Evolutionary conservation across 2,888 invertebrate genomes (phyloP).

Genomic region (Aphodius granarius): DNA sequence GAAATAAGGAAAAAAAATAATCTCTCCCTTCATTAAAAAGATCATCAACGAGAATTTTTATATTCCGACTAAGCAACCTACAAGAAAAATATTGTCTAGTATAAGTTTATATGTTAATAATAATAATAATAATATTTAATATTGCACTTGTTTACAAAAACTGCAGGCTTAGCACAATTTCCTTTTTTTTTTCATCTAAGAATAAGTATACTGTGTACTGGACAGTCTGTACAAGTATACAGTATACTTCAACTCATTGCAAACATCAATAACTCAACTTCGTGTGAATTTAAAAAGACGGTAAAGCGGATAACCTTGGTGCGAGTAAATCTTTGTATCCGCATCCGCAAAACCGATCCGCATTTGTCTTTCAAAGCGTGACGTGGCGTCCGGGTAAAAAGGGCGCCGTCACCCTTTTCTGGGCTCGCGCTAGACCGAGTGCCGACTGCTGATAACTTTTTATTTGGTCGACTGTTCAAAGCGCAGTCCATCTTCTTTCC

Average conservation of each 20-base stretch:
- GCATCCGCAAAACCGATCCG: slow-evolving; percentile 23
- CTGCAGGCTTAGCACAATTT: too few relatives aligned
- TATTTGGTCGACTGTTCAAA: slow-evolving; percentile 36
- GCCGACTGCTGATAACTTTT: slow-evolving; percentile 41
- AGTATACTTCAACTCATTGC: too few relatives aligned
- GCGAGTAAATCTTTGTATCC: slow-evolving; percentile 15
- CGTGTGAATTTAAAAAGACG: not conserved
- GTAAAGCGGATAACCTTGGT: not conserved
- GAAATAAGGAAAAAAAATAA: slow-evolving; percentile 8
- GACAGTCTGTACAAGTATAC: too few relatives aligned
- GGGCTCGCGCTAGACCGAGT: slow-evolving; percentile 29
- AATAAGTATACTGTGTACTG: too few relatives aligned
- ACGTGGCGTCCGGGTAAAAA: slow-evolving; percentile 37
- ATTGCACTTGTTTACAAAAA: too few relatives aligned
- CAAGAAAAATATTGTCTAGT: not conserved
- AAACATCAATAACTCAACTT: not conserved
- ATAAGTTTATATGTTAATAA: not conserved
- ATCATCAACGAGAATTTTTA: not conserved
- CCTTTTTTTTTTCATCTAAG: too few relatives aligned
- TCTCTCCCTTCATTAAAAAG: not conserved
- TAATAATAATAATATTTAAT: too few relatives aligned
- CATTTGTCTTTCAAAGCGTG: slow-evolving; percentile 38
- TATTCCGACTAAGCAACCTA: too few relatives aligned
- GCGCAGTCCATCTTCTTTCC: slow-evolving; percentile 34
- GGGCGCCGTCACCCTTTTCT: slow-evolving; percentile 30